These are phyloP conservation scores for Dromas ardeola DNA, from an alignment of 2,113 vertebrate genomes.

Conservation along the genomic window DNA sequence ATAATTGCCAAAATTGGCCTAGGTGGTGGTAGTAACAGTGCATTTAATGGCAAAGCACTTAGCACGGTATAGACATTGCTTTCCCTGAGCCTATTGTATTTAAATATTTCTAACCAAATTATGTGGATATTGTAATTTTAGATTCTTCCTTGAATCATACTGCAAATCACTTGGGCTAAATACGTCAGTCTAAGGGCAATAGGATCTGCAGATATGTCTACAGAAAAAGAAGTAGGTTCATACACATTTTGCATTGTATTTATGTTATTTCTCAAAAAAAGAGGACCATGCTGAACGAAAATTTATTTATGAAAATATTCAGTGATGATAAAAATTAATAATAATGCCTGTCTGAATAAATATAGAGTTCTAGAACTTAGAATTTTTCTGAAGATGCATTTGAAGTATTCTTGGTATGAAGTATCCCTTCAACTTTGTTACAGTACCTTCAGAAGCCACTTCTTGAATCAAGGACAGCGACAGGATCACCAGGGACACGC, in stretches of 20 bases:
- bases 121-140: not conserved
- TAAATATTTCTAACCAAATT: not conserved
- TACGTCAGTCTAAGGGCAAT: not conserved
- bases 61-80: not conserved
- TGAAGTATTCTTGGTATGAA: not conserved
- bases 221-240: not conserved
- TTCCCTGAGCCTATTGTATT: not conserved
- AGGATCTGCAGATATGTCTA: not conserved
- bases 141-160: not conserved
- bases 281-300: not conserved
- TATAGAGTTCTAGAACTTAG: not conserved
- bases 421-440: not conserved
- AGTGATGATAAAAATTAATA: not conserved
- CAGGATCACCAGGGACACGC: slow-evolving; percentile 29
- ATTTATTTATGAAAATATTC: not conserved
- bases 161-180: not conserved
- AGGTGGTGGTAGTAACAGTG: not conserved
- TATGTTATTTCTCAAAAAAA: not conserved
- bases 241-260: not conserved
- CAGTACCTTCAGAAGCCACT: slow-evolving; percentile 77
- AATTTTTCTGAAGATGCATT: not conserved
- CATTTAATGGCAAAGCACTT: not conserved
- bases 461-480: slow-evolving; percentile 54
- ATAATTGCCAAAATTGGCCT: not conserved
- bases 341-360: not conserved